phyloP scores from a whole-genome alignment of 2,797 vertebrate genomes.

The Martes flavigula region DNA sequence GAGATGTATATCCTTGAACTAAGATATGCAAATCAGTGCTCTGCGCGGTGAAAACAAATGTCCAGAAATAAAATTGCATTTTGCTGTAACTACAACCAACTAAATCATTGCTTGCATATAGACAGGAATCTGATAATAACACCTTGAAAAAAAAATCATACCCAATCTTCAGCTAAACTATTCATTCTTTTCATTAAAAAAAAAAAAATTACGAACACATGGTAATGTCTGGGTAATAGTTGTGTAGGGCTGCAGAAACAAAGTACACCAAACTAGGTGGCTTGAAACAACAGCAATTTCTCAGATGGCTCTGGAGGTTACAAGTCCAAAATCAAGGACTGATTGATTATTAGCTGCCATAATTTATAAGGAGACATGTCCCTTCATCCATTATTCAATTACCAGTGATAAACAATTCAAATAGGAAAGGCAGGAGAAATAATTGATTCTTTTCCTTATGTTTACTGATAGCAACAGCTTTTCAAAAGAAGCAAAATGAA shows the following conservation, averaged over 20 bases:
- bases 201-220: neutral
- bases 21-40: neutral
- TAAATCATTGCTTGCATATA: neutral
- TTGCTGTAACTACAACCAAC: neutral
- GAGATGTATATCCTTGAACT: neutral
- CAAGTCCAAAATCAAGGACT: neutral
- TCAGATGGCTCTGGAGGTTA: neutral
- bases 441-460: neutral
- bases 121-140: neutral
- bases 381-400: neutral
- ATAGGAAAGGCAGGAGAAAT: neutral
- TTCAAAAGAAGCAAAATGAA: neutral
- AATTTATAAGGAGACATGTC: neutral
- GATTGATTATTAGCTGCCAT: neutral
- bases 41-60: neutral
- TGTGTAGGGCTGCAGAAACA: neutral
- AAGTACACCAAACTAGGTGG: neutral
- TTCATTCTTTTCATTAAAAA: neutral
- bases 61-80: neutral
- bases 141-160: neutral
- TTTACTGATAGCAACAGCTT: neutral
- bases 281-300: neutral
- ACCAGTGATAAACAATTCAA: neutral
- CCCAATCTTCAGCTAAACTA: neutral
- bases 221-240: neutral